These are phyloP conservation scores for Lithophane socia DNA, from an alignment of 2,888 invertebrate species.

Conservation along the genomic window DNA sequence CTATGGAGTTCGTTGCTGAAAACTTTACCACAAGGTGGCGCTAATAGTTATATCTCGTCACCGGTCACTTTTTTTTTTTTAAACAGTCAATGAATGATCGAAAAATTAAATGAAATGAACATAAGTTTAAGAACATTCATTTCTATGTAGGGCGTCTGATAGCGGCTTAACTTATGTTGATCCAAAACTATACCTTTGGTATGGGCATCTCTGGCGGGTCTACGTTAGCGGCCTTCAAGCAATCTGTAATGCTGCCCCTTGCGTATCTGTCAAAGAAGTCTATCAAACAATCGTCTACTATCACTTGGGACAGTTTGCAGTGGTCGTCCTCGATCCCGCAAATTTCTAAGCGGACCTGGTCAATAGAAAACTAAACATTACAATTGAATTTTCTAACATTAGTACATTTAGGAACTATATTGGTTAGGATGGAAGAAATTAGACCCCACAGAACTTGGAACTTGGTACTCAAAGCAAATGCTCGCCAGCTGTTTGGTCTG, in stretches of 20 bases:
- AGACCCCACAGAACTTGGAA: not conserved
- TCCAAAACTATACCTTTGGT: slow-evolving; percentile 13
- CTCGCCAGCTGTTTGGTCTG: not conserved
- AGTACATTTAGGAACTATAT: not conserved
- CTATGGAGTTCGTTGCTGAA: too few species aligned
- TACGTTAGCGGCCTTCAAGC: slow-evolving; percentile 8
- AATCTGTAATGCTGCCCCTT: slow-evolving; percentile 9
- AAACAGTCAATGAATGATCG: not conserved
- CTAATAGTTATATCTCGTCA: too few species aligned
- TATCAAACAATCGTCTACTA: slow-evolving; percentile 17
- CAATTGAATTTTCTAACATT: not conserved
- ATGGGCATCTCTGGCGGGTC: slow-evolving; percentile 16
- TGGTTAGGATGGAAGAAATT: not conserved
- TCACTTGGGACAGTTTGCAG: slow-evolving; percentile 23
- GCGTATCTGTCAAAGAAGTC: slow-evolving; percentile 22
- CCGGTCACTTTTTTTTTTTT: too few species aligned
- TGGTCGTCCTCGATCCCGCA: slow-evolving; percentile 28
- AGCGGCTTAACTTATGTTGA: not conserved
- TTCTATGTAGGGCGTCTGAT: not conserved
- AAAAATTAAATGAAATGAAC: not conserved
- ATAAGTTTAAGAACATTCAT: not conserved
- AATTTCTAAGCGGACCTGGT: slow-evolving; percentile 30
- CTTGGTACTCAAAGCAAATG: not conserved
- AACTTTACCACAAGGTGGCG: too few species aligned
- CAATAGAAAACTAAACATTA: not conserved